Percentiles rank a stretch among this genome's conserved stretches.
Evolutionary conservation across 2,113 vertebrate species (phyloP).

Genomic region (Crotalus viridis): DNA sequence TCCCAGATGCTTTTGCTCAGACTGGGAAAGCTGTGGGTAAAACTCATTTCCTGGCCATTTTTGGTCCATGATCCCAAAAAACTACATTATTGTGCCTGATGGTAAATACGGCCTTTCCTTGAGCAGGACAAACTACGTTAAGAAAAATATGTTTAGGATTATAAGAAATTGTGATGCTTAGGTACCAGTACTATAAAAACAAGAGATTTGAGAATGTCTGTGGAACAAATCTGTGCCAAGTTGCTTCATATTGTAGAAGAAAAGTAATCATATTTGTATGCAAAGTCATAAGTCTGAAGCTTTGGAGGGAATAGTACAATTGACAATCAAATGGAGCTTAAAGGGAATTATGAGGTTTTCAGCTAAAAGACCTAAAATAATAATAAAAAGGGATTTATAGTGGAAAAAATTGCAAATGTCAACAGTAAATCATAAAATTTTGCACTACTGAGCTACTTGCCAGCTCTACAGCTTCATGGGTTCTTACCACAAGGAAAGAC

Average conservation of each 20-base stretch:
- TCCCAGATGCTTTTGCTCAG: not conserved
- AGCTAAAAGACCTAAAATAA: constrained; percentile 77
- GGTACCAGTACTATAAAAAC: constrained; percentile 11
- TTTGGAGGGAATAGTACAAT: constrained; percentile 82
- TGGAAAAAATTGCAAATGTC: constrained; percentile 80
- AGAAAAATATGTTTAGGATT: not conserved
- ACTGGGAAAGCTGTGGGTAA: not conserved
- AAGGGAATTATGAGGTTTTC: constrained; percentile 81
- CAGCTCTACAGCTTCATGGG: constrained; percentile 71
- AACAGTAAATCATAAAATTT: constrained; percentile 81
- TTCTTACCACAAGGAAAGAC: constrained; percentile 77
- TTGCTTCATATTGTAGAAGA: constrained; percentile 64
- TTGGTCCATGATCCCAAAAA: not conserved
- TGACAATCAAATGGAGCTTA: constrained; percentile 85
- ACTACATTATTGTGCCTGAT: not conserved
- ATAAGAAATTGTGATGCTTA: constrained; percentile 9
- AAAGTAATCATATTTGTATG: constrained; percentile 74
- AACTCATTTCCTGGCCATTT: not conserved
- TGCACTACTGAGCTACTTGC: constrained; percentile 80
- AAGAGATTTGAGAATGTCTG: constrained; percentile 36
- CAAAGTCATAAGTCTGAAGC: constrained; percentile 73
- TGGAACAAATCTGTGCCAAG: constrained; percentile 56
- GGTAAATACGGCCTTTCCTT: not conserved
- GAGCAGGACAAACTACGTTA: not conserved
- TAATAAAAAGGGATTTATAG: constrained; percentile 82